phyloP scores from a whole-genome alignment of 2,888 invertebrate species.

The Sphaerolaimus hirsutus region DNA sequence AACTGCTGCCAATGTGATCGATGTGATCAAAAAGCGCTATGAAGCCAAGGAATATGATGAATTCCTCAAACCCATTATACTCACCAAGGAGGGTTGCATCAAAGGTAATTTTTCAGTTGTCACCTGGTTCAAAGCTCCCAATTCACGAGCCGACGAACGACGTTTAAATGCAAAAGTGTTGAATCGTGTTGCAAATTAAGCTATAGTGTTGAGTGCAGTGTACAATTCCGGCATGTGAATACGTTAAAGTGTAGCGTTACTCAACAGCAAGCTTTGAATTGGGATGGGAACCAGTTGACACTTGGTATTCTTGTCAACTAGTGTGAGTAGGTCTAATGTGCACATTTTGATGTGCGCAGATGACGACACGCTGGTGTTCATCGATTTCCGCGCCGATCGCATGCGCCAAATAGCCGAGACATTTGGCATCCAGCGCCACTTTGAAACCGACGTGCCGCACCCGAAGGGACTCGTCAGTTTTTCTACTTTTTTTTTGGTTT shows the following conservation, averaged over 20 bases:
- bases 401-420: constrained; percentile 29
- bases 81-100: constrained; percentile 20
- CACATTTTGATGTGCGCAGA: no score
- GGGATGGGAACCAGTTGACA: no score
- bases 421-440: constrained; percentile 19
- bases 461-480: constrained; percentile 15
- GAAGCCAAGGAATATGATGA: constrained; percentile 27
- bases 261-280: no score
- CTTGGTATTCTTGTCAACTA: no score
- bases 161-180: no score
- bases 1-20: constrained; percentile 14
- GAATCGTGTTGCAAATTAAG: no score
- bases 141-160: no score
- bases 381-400: constrained; percentile 30
- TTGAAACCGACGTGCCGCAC: constrained; percentile 15
- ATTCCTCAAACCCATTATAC: constrained; percentile 29
- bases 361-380: constrained; percentile 29
- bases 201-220: no score
- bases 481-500: background rate
- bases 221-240: background rate
- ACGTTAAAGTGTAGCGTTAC: background rate
- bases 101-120: constrained; percentile 11
- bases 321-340: no score
- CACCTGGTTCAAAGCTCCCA: no score
- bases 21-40: constrained; percentile 22